These are phyloP conservation scores for Oreonectes daqikongensis DNA, from an alignment of 2,797 vertebrate species.

Conservation along the genomic window DNA sequence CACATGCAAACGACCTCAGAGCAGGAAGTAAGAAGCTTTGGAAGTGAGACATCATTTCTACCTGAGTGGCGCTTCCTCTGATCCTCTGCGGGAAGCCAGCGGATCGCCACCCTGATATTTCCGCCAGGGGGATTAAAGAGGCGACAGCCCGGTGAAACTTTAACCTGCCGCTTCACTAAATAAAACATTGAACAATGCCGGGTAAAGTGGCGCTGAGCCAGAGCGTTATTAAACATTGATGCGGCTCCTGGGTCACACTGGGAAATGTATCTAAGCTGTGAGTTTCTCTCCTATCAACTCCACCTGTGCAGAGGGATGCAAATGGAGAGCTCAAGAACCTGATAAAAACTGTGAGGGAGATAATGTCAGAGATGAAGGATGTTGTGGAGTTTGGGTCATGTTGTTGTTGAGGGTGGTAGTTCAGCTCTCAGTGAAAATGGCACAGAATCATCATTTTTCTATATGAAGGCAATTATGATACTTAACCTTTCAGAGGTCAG, in stretches of 20 bases:
- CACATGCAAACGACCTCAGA: constrained; percentile 27
- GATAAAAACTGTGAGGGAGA: constrained; percentile 40
- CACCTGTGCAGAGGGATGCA: constrained; percentile 66
- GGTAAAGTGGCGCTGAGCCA: constrained; percentile 71
- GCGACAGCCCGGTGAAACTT: constrained; percentile 69
- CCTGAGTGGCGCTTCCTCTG: constrained; percentile 37
- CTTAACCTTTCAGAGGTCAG: constrained; percentile 16
- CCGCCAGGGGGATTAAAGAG: constrained; percentile 58
- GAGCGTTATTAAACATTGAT: constrained; percentile 78
- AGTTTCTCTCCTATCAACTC: constrained; percentile 66
- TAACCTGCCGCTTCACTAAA: constrained; percentile 74
- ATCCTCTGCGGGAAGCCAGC: constrained; percentile 61
- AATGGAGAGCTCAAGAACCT: constrained; percentile 57
- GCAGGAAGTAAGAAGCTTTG: constrained; percentile 23
- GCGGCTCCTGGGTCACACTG: constrained; percentile 66
- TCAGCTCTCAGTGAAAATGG: too few relatives aligned
- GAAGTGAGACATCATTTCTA: constrained; percentile 40
- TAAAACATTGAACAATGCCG: constrained; percentile 80
- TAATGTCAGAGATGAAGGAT: constrained; percentile 31
- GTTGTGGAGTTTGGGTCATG: constrained; percentile 43
- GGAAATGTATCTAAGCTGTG: constrained; percentile 73
- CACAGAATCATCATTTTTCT: not conserved
- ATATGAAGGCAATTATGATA: not conserved
- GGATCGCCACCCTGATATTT: constrained; percentile 66
- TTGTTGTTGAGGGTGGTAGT: constrained; percentile 37